Base-by-base conservation (phyloP, 2,797 vertebrate genomes). In the Oreochromis mossambicus region DNA sequence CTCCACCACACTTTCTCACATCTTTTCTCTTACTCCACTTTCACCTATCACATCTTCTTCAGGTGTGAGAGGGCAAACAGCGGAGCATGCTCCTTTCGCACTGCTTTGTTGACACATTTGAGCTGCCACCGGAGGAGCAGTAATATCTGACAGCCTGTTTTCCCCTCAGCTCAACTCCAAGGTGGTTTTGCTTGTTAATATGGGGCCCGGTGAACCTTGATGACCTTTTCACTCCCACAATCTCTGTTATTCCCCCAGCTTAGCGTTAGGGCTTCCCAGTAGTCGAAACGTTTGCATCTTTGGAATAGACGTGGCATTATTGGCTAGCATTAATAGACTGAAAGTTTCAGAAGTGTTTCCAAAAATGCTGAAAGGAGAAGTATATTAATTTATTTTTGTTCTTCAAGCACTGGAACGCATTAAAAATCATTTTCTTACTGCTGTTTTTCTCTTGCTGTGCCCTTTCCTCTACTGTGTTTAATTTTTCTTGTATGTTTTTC, bases 1-100 rank as follows among this genome's bases (percentile, higher is more conserved):
- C 14, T 43, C 9, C 19, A 21, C 54, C 46, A 14, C 73, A 34
- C 81, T 81, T 73, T 76, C 34, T 80, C 50, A 81, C 78, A 51
- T 36, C 36, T 41, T 41, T 43, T 77, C 32, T 82, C 75, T 15
- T 24, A 4, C 55, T 2, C 5, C 56, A 36, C 80, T 79, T 85
- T 77, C 46, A 85, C 80, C 83, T 79, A 51, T 83, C 78, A 83
- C 75, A 38, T 83, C 80, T 52, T 81, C 58, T 32, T 89, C 86
- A 91, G 92, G 89, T 95, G 90, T 87, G 87, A 83, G 87, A 88
- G 91, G 86, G 82, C 81, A 93, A 91, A 91, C 88, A 88, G 80
- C 17, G 54, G 81, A 85, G 88, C 82, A 58, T 79, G 84, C 56
- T 88, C 76, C 80, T 24, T 82, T 91, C 86, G 36, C 84, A 41